Evolutionary conservation across 2,113 vertebrate genomes (phyloP).

Genomic region (Hypanus sabinus): DNA sequence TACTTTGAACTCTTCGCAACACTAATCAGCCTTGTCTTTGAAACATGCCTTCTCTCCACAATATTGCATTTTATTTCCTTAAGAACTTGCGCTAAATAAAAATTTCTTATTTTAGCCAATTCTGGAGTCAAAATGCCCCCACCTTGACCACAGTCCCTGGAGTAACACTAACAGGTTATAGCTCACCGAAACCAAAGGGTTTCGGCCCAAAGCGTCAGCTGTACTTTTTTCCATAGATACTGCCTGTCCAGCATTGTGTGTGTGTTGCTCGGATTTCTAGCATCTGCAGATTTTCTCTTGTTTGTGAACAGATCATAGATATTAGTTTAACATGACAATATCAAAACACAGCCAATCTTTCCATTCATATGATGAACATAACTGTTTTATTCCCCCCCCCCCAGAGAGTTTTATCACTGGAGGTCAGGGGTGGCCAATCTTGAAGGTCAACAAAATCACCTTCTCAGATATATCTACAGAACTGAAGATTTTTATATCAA

Average conservation of each 20-base stretch:
- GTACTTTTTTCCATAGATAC: too few relatives aligned
- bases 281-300: too few relatives aligned
- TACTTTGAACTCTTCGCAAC: too few relatives aligned
- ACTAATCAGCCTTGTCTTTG: background rate
- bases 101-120: background rate
- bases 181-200: background rate
- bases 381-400: background rate
- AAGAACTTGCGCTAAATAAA: background rate
- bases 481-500: too few relatives aligned
- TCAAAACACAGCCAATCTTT: background rate
- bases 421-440: too few relatives aligned
- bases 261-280: too few relatives aligned
- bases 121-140: background rate
- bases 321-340: background rate
- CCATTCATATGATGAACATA: background rate
- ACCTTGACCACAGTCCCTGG: too few relatives aligned
- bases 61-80: background rate
- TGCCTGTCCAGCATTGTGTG: too few relatives aligned
- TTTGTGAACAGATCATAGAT: too few relatives aligned
- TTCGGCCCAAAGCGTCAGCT: too few relatives aligned
- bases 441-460: background rate
- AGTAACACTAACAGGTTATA: background rate
- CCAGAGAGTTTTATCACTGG: too few relatives aligned
- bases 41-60: background rate
- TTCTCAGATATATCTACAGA: background rate